Evolutionary conservation across 2,888 invertebrate species (phyloP).

Genomic region (Eubasilissa splendida): DNA sequence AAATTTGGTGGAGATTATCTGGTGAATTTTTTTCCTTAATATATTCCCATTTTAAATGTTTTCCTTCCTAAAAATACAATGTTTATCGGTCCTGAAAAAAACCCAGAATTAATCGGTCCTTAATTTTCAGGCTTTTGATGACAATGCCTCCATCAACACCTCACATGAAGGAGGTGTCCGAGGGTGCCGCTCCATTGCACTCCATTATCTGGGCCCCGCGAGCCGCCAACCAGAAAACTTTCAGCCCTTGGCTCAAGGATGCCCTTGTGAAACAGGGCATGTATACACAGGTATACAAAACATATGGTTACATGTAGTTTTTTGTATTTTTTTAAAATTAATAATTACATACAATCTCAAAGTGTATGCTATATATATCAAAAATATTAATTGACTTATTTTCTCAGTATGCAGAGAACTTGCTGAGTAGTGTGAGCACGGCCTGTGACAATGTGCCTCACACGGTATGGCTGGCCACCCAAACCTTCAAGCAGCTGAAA

Average conservation of each 20-base stretch:
- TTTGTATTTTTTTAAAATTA: no score
- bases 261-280: constrained; percentile 92
- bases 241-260: constrained; percentile 92
- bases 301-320: no score
- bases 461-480: constrained; percentile 69
- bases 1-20: no score
- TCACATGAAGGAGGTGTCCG: constrained; percentile 87
- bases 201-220: constrained; percentile 93
- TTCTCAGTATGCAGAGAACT: constrained; percentile 76
- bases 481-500: constrained; percentile 70
- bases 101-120: no score
- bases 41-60: no score
- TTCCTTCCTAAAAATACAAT: no score
- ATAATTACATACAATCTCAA: no score
- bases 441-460: constrained; percentile 76
- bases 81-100: no score
- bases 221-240: constrained; percentile 85
- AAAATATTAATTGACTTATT: background rate
- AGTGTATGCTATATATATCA: no score
- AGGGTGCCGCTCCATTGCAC: constrained; percentile 82
- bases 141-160: constrained; percentile 92
- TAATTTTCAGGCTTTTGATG: constrained; percentile 78
- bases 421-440: constrained; percentile 81
- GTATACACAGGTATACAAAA: constrained; percentile 78
- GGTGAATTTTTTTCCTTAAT: no score